These are phyloP conservation scores for Diabrotica undecimpunctata DNA, from an alignment of 1,140 invertebrate genomes.

Conservation along the genomic window DNA sequence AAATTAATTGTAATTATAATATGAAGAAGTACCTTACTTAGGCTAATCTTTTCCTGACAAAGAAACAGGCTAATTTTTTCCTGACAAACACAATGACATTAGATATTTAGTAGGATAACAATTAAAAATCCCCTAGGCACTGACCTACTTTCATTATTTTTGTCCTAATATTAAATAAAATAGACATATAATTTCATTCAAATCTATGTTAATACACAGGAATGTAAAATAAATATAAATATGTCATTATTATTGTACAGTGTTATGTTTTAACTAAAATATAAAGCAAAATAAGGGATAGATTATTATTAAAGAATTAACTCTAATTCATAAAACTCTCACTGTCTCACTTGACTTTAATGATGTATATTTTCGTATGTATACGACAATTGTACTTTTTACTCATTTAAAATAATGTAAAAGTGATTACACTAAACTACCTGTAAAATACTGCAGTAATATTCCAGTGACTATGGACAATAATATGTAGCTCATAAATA, in stretches of 20 bases:
- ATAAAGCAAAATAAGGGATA: no score
- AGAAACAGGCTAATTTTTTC: background rate
- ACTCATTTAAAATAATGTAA: background rate
- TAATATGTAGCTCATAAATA: slow-evolving; percentile 3
- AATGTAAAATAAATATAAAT: background rate
- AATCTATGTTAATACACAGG: background rate
- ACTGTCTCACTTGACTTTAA: background rate
- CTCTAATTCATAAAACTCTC: background rate
- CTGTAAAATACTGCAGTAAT: slow-evolving; percentile 10
- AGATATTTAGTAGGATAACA: slow-evolving; percentile 24
- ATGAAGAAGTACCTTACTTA: no score
- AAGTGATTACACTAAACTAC: background rate
- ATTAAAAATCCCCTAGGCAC: slow-evolving; percentile 27
- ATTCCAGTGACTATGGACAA: slow-evolving; percentile 14
- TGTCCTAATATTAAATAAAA: slow-evolving; percentile 6
- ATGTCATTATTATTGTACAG: background rate
- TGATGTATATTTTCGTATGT: background rate
- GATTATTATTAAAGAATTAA: background rate
- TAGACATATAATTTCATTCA: background rate
- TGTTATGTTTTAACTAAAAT: no score
- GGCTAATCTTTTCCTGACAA: background rate
- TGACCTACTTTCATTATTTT: slow-evolving; percentile 27
- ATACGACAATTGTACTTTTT: background rate
- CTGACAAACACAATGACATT: slow-evolving; percentile 15
- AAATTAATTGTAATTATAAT: no score